phyloP scores from a whole-genome alignment of 2,113 vertebrate genomes.

The Eulemur rufifrons region DNA sequence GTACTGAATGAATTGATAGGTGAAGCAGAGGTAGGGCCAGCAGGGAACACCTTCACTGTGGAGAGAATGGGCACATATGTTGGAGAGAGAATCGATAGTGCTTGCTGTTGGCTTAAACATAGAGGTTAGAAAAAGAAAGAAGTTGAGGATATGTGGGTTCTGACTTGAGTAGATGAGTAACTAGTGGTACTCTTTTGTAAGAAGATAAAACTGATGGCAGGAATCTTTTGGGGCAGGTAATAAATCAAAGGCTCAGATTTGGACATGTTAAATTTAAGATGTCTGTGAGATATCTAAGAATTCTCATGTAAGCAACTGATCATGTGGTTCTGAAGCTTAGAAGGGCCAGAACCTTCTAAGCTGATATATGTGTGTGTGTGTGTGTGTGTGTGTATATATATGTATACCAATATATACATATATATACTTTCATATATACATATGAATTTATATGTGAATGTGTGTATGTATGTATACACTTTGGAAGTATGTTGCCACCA shows the following conservation, averaged over 20 bases:
- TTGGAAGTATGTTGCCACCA: background rate
- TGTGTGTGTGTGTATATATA: background rate
- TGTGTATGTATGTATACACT: background rate
- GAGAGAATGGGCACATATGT: background rate
- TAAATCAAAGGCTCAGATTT: background rate
- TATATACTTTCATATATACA: background rate
- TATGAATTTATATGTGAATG: background rate
- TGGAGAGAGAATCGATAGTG: background rate
- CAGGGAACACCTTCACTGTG: background rate
- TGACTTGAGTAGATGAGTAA: background rate
- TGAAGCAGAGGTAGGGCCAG: accelerated
- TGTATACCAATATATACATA: background rate
- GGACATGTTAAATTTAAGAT: background rate
- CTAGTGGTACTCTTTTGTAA: background rate
- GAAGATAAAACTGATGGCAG: background rate
- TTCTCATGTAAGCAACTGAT: background rate
- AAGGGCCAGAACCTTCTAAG: background rate
- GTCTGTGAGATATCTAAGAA: background rate
- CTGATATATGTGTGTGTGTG: background rate
- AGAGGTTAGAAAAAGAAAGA: background rate
- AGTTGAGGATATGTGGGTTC: background rate
- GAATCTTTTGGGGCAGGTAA: background rate
- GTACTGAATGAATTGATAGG: background rate
- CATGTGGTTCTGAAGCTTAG: background rate
- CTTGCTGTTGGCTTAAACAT: background rate